phyloP scores from a whole-genome alignment of 2,888 invertebrate genomes.

The Lasioglossum figueresi region DNA sequence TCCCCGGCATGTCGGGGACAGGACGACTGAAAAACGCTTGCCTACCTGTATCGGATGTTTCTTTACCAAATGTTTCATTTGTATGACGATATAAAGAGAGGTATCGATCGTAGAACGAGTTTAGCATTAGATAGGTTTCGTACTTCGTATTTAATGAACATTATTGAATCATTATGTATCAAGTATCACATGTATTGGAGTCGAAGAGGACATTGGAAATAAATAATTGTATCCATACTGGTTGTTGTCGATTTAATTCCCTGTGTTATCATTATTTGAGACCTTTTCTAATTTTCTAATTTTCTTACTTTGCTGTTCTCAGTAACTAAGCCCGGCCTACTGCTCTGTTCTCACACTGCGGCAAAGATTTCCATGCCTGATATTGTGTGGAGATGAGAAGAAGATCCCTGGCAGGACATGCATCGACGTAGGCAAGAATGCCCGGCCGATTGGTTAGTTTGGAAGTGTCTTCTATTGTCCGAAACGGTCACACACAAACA shows the following conservation, averaged over 20 bases:
- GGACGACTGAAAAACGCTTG: constrained; percentile 64
- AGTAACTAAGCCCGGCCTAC: too few relatives aligned
- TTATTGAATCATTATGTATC: constrained; percentile 75
- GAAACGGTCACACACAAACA: too few relatives aligned
- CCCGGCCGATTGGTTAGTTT: too few relatives aligned
- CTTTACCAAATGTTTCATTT: constrained; percentile 72
- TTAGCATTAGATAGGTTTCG: constrained; percentile 77
- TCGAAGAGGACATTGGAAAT: constrained; percentile 75
- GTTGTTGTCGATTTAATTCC: not conserved
- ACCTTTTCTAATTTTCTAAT: not conserved
- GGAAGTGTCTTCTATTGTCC: too few relatives aligned
- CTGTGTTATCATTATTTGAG: not conserved
- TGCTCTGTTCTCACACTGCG: too few relatives aligned
- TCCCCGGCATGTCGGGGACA: constrained; percentile 13
- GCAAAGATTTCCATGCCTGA: too few relatives aligned
- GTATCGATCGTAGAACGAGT: constrained; percentile 69
- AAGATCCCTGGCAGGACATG: too few relatives aligned
- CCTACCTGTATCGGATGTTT: constrained; percentile 67
- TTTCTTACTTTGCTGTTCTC: not conserved
- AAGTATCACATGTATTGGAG: constrained; percentile 74
- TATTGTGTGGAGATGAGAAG: too few relatives aligned
- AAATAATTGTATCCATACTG: constrained; percentile 75
- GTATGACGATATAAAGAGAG: constrained; percentile 60
- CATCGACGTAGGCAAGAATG: too few relatives aligned
- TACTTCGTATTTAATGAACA: constrained; percentile 78